Evolutionary conservation across 2,797 vertebrate genomes (phyloP).

Genomic region (Limnodromus scolopaceus): DNA sequence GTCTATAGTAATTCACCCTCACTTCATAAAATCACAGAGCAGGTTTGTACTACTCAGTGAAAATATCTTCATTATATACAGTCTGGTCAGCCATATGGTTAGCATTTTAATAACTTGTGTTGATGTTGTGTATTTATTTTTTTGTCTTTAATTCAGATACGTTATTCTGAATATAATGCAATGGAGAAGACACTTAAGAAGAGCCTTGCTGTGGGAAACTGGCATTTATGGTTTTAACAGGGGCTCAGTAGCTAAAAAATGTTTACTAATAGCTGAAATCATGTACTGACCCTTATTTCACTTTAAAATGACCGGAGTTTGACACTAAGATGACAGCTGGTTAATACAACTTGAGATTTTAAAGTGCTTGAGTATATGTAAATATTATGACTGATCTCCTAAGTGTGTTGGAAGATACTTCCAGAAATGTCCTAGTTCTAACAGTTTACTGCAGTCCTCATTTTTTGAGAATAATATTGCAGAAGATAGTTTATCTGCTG

Average conservation of each 20-base stretch:
- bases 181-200: not conserved
- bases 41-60: not conserved
- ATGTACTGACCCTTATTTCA: conserved; percentile 79
- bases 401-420: conserved; percentile 74
- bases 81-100: not conserved
- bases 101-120: not conserved
- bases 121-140: not conserved
- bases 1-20: not conserved
- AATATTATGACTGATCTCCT: conserved; percentile 82
- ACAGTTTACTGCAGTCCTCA: conserved; percentile 44
- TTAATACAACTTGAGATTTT: conserved; percentile 80
- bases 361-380: conserved; percentile 79
- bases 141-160: not conserved
- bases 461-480: conserved; percentile 37
- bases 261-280: conserved; percentile 60
- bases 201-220: conserved; percentile 35
- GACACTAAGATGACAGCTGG: conserved; percentile 82
- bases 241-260: conserved; percentile 47
- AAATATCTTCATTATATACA: not conserved
- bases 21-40: not conserved
- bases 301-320: conserved; percentile 78
- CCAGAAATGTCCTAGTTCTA: conserved; percentile 67
- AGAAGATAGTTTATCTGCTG: conserved; percentile 54
- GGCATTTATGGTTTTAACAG: not conserved
- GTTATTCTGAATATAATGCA: not conserved